Conservation (phyloP, 37 sponge, comb jelly and placozoan species). For the Spongilla lacustris region DNA sequence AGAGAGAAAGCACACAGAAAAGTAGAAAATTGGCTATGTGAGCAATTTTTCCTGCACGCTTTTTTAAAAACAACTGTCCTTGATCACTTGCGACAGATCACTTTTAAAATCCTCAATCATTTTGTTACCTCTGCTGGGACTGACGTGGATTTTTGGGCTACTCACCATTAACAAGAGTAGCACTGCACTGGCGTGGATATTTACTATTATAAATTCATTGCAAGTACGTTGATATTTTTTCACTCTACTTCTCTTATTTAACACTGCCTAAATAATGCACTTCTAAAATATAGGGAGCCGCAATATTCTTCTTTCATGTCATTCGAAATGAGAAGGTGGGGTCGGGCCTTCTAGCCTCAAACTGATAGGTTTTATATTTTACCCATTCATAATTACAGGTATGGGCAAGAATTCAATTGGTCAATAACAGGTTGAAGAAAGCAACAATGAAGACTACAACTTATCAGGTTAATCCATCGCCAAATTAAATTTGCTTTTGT, state of each 20-base stretch:
- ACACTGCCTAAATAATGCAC: no score
- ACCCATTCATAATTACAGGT: neutral
- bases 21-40: neutral
- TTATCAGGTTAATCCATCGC: neutral
- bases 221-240: slow-evolving; percentile 23
- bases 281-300: slow-evolving; percentile 20
- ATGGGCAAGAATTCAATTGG: neutral
- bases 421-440: neutral
- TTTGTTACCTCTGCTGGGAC: slow-evolving; percentile 26
- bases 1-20: neutral
- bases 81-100: neutral
- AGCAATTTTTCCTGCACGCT: no score
- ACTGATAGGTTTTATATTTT: neutral
- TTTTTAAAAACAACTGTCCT: no score
- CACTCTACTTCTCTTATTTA: neutral
- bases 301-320: slow-evolving; percentile 60
- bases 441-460: neutral
- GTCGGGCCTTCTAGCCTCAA: neutral
- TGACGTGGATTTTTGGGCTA: slow-evolving; percentile 37
- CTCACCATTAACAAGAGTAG: slow-evolving; percentile 7
- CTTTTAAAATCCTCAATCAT: slow-evolving; percentile 4
- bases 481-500: no score
- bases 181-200: slow-evolving; percentile 29
- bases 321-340: slow-evolving; percentile 56
- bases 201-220: slow-evolving; percentile 18